phyloP scores from a whole-genome alignment of 2,113 vertebrate genomes.

The Peromyscus leucopus region DNA sequence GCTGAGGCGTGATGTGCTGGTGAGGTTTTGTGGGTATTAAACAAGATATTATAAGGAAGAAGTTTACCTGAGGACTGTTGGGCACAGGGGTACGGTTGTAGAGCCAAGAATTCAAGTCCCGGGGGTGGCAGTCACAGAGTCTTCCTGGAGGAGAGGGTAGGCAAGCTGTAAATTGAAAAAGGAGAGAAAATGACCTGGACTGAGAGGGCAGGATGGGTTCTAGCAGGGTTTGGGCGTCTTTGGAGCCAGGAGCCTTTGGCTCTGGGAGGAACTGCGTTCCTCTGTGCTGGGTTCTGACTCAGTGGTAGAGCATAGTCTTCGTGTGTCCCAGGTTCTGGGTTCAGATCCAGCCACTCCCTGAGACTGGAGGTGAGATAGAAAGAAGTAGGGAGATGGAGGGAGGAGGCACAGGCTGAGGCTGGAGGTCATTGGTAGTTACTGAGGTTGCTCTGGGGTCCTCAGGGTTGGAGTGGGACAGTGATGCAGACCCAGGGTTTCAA shows the following conservation, averaged over 20 bases:
- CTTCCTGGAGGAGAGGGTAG: slow-evolving; percentile 35
- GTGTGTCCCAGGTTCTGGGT: too few species aligned
- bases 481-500: neutral
- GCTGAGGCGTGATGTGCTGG: neutral
- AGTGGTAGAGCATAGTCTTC: too few species aligned
- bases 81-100: neutral
- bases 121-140: neutral
- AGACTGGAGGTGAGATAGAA: neutral
- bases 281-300: neutral
- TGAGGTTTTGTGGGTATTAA: slow-evolving; percentile 9
- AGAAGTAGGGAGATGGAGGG: neutral
- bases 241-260: neutral
- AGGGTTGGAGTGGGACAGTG: neutral
- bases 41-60: neutral
- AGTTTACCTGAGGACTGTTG: neutral
- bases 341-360: neutral
- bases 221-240: neutral
- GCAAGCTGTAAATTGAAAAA: neutral
- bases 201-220: neutral
- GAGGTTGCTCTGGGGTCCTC: neutral
- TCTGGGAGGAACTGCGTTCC: neutral
- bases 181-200: neutral
- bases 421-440: neutral
- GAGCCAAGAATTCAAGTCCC: neutral
- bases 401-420: neutral